Evolutionary conservation across 2,113 vertebrate species (phyloP).

Genomic region (Hemibagrus wyckioides): DNA sequence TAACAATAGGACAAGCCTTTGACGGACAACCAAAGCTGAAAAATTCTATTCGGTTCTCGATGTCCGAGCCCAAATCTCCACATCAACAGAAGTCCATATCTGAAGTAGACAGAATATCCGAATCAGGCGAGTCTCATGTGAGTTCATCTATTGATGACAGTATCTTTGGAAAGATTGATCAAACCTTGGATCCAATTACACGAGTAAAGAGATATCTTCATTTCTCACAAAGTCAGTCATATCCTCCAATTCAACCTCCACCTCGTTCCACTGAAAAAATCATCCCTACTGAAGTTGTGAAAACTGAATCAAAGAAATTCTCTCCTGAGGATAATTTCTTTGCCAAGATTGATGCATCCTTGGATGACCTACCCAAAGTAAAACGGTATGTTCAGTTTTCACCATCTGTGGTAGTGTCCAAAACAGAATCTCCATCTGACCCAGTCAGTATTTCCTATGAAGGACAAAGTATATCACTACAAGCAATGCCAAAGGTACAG

Average conservation of each 20-base stretch:
- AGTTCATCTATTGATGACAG: slow-evolving; percentile 13
- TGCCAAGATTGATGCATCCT: slow-evolving; percentile 17
- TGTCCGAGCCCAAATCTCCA: not conserved
- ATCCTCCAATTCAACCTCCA: not conserved
- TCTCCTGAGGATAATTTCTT: slow-evolving; percentile 15
- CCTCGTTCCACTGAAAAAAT: not conserved
- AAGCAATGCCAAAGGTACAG: too few relatives aligned
- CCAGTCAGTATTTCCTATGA: too few relatives aligned
- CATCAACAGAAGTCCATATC: not conserved
- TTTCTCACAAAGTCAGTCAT: slow-evolving; percentile 36
- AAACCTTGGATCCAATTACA: slow-evolving; percentile 6
- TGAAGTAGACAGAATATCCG: not conserved
- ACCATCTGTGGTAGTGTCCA: too few relatives aligned
- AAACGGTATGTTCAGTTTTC: slow-evolving; percentile 40
- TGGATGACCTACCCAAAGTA: slow-evolving; percentile 30
- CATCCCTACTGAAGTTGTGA: not conserved
- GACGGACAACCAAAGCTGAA: slow-evolving; percentile 13
- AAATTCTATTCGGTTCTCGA: slow-evolving; percentile 18
- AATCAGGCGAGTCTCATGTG: not conserved
- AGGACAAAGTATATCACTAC: too few relatives aligned
- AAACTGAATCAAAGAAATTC: slow-evolving; percentile 8
- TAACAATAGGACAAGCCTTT: slow-evolving; percentile 10
- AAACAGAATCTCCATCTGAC: too few relatives aligned
- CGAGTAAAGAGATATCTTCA: slow-evolving; percentile 45
- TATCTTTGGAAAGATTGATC: not conserved